Conservation (phyloP, 2,888 invertebrate species). For the Epsilonema sp. region DNA sequence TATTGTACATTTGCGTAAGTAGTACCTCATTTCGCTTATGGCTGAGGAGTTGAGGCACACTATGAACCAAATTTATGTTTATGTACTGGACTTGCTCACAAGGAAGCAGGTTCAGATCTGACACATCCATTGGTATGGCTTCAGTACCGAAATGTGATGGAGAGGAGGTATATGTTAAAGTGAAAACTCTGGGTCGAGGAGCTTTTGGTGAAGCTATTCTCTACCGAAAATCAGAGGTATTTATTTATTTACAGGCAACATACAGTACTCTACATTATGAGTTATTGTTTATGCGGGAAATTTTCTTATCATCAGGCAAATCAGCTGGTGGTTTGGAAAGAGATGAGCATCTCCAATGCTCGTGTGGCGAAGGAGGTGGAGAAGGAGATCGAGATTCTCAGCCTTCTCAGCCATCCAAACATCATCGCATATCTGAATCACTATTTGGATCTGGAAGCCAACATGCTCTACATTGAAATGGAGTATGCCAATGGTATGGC, state of each 20-base stretch:
- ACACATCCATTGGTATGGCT: too few relatives aligned
- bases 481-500: slow-evolving; percentile 1
- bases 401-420: neutral
- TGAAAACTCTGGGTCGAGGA: slow-evolving; percentile 1
- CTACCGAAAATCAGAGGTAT: slow-evolving; percentile 2
- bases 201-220: slow-evolving; percentile 3
- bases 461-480: slow-evolving; percentile 1
- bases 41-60: too few relatives aligned
- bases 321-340: slow-evolving; percentile 1
- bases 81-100: too few relatives aligned
- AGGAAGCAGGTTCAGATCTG: too few relatives aligned
- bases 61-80: too few relatives aligned
- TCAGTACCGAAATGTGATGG: too few relatives aligned
- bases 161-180: neutral
- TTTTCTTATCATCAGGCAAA: too few relatives aligned
- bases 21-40: too few relatives aligned
- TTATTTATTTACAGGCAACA: neutral
- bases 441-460: neutral
- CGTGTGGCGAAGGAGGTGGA: neutral
- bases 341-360: neutral
- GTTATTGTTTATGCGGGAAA: too few relatives aligned
- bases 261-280: neutral
- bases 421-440: slow-evolving; percentile 1
- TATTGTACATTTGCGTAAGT: too few relatives aligned
- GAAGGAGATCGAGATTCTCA: slow-evolving; percentile 1